Evolutionary conservation across 2,888 invertebrate species (phyloP), one percentile per base, ranked within the genome.

Genomic region (Eupithecia subfuscata): DNA sequence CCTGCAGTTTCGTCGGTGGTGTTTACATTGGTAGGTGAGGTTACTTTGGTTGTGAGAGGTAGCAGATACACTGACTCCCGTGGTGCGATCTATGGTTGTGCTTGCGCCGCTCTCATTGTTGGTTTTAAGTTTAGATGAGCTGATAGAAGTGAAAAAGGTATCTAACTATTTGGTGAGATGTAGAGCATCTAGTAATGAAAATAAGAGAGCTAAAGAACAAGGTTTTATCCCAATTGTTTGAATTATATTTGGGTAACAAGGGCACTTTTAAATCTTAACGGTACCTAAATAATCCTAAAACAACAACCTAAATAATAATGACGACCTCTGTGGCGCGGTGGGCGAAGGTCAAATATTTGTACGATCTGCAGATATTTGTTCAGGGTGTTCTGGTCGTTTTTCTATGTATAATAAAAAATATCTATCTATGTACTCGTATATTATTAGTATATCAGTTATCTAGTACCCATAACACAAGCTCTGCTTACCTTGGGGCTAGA

Each of bases 81-180:
- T 87, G 86, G 91, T 83, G 92, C 91, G 92, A 92, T 91, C 93
- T 92, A 92, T 92, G 92, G 92, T 83, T 90, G 86, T 83, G 87
- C 87, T 82, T 82, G 89, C 86, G 86, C 84, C 86, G 89, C 85
- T 89, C 88, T 87, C 89, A 93, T 92, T 93, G 93, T 94, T 93
- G 89, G 93, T 94, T 93, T 93, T 68, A 70, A 63, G 70, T 73
- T 71, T 68, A 52, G 70, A 71, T 73, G 45, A 72, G 65, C 67
- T 70, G 71, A 68, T 73, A 70, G 48, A 73, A 80, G 80, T 78
- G 78, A 81, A 85, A 86, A 84, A 25, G 5, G n/a, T 56, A 22
- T 11, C 7, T 14, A 34, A 25, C n/a, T 22, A 65, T 65, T 65
- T 40, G n/a, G 18, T 37, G 5, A 37, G n/a, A 67, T 67, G n/a